These are phyloP conservation scores for Ladona fulva DNA, from an alignment of 1,140 invertebrate genomes.

Conservation along the genomic window DNA sequence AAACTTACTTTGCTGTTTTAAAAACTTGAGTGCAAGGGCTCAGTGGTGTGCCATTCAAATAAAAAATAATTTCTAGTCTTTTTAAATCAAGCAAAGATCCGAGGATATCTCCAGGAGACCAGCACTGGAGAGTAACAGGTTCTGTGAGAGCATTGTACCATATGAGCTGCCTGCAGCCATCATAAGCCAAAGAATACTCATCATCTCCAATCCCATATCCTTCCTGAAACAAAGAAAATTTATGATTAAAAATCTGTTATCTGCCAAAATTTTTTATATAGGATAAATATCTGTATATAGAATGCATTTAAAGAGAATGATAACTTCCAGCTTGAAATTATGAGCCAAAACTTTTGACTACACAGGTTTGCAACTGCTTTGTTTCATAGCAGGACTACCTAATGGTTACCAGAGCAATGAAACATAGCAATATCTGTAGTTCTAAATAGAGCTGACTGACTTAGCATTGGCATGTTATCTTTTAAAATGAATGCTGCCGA, in stretches of 20 bases:
- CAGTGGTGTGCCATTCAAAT: conserved; percentile 67
- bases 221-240: conserved; percentile 49
- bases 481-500: no score
- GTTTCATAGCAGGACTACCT: no score
- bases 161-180: conserved; percentile 80
- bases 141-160: conserved; percentile 80
- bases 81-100: conserved; percentile 74
- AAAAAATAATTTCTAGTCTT: conserved; percentile 65
- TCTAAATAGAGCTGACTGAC: no score
- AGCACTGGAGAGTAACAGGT: conserved; percentile 52
- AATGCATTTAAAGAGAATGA: no score
- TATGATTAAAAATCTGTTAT: conserved; percentile 12
- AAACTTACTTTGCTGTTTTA: conserved; percentile 62
- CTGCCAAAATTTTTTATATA: no score
- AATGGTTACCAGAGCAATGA: no score
- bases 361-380: no score
- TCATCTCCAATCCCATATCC: conserved; percentile 95
- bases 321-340: no score
- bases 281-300: no score
- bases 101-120: conserved; percentile 76
- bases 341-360: no score
- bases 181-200: conserved; percentile 79
- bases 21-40: conserved; percentile 58
- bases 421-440: no score
- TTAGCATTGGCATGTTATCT: no score